phyloP scores from a whole-genome alignment of 23 tunicate species.

The Phallusia fumigata region DNA sequence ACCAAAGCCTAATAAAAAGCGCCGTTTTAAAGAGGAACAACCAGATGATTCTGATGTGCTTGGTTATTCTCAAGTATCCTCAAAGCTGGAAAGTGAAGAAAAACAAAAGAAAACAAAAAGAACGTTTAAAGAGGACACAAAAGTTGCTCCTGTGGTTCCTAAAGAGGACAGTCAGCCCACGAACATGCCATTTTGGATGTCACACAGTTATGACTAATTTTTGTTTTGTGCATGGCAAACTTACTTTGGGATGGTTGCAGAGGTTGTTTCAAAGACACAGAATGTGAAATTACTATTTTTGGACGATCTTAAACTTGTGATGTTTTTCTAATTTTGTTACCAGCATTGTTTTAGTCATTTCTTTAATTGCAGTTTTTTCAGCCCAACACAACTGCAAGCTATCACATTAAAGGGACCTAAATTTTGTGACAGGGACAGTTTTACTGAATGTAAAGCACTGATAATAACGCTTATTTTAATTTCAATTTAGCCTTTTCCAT shows the following conservation, averaged over 20 bases:
- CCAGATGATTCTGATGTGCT: constrained; percentile 65
- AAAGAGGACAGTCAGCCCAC: neutral
- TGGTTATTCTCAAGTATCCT: constrained; percentile 63
- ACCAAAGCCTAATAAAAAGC: constrained; percentile 33
- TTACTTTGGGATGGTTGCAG: too few relatives aligned
- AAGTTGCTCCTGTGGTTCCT: neutral
- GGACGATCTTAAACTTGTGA: neutral
- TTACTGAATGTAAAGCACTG: too few relatives aligned
- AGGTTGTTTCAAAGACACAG: too few relatives aligned
- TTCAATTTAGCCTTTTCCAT: too few relatives aligned
- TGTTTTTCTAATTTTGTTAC: neutral
- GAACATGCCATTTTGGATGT: constrained; percentile 73
- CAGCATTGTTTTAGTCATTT: too few relatives aligned
- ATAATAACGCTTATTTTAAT: too few relatives aligned
- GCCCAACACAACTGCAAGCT: too few relatives aligned
- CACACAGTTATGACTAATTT: constrained; percentile 27
- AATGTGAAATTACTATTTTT: too few relatives aligned
- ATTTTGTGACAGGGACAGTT: too few relatives aligned
- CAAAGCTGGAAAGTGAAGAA: neutral
- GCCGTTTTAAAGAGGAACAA: constrained; percentile 72
- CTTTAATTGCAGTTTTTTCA: too few relatives aligned
- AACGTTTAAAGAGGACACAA: constrained; percentile 15
- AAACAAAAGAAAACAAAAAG: neutral
- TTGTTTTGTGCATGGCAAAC: neutral
- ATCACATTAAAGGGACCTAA: too few relatives aligned